phyloP scores from a whole-genome alignment of 2,113 vertebrate genomes.

The Bufo gargarizans region DNA sequence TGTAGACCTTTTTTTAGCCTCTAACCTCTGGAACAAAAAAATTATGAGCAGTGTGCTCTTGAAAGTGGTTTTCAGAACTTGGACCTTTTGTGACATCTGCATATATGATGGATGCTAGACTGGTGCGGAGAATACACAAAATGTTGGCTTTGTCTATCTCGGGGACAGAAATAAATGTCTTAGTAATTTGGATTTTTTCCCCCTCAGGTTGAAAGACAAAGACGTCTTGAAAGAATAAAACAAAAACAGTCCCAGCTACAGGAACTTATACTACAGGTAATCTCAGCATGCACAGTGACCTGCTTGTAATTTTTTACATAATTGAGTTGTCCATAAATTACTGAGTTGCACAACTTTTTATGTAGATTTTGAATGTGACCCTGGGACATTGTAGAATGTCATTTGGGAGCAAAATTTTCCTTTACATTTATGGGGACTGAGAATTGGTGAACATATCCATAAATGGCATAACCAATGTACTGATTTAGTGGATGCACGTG shows the following conservation, averaged over 20 bases:
- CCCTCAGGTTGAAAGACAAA: conserved; percentile 94
- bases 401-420: neutral
- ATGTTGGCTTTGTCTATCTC: no score
- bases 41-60: no score
- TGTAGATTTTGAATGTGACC: neutral
- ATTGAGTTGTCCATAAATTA: neutral
- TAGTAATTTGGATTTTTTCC: conserved; percentile 40
- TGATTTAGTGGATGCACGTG: neutral
- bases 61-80: no score
- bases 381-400: neutral
- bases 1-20: no score
- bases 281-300: conserved; percentile 29
- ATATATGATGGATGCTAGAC: no score
- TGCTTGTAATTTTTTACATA: neutral
- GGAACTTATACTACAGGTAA: conserved; percentile 97
- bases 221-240: conserved; percentile 95
- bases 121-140: no score
- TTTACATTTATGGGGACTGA: neutral
- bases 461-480: neutral
- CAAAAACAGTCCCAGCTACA: conserved; percentile 98
- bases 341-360: neutral
- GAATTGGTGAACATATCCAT: neutral
- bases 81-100: no score
- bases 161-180: no score
- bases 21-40: no score